A percentile compares a stretch with the other conserved stretches of the same genome.
Conservation (phyloP, 2,113 vertebrate species). For the Pseudolaguvia tuberculata region DNA sequence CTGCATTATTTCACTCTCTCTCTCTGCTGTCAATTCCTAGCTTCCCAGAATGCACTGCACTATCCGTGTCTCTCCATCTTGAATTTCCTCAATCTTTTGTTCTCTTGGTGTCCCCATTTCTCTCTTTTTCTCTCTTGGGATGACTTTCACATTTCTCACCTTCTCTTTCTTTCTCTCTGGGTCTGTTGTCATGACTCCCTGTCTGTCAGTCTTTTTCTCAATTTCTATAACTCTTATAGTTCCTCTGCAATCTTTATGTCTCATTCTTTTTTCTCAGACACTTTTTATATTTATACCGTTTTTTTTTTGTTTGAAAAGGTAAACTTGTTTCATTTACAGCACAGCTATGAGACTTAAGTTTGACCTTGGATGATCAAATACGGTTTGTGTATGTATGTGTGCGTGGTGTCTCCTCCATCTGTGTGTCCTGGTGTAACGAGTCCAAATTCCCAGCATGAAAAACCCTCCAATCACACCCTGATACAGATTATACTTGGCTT, state of each 20-base stretch:
- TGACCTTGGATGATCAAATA: conserved; percentile 7
- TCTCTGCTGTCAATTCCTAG: neutral
- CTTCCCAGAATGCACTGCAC: neutral
- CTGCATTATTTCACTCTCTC: conserved; percentile 28
- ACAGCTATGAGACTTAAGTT: neutral
- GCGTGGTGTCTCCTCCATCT: conserved; percentile 23
- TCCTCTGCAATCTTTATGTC: no score
- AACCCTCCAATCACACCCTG: conserved; percentile 29
- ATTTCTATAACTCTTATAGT: neutral
- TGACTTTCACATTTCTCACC: neutral
- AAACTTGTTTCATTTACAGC: neutral
- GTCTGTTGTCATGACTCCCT: neutral
- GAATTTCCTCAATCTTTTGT: neutral
- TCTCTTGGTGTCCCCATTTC: neutral
- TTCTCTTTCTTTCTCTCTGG: neutral
- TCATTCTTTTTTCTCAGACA: no score
- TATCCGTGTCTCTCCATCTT: neutral
- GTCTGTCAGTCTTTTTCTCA: neutral
- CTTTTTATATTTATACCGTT: no score
- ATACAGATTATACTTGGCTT: neutral
- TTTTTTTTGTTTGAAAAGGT: neutral
- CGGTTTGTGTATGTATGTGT: neutral
- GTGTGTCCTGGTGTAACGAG: neutral
- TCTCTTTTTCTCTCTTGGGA: neutral
- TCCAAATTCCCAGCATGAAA: conserved; percentile 21